Evolutionary conservation across 1,140 invertebrate genomes (phyloP).

Genomic region (Rhyzopertha dominica): DNA sequence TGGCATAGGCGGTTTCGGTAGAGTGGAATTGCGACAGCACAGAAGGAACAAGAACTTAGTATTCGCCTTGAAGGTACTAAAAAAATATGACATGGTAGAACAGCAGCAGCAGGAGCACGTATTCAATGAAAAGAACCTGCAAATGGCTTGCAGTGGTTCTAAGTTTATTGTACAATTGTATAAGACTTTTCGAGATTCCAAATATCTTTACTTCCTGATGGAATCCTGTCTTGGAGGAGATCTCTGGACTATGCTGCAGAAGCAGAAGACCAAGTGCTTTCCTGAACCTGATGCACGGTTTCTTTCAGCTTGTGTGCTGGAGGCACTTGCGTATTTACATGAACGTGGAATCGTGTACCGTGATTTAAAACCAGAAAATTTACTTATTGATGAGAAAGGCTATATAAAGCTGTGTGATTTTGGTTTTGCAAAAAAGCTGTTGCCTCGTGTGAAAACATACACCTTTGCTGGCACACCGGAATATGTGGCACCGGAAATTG

Average conservation of each 20-base stretch:
- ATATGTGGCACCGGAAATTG: conserved; percentile 90
- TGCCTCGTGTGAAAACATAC: conserved; percentile 79
- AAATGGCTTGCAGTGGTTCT: conserved; percentile 61
- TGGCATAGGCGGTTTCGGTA: conserved; percentile 89
- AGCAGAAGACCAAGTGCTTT: conserved; percentile 68
- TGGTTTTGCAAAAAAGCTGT: conserved; percentile 92
- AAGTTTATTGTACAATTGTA: conserved; percentile 65
- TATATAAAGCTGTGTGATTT: conserved; percentile 97
- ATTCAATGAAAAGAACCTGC: conserved; percentile 87
- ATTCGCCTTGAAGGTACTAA: conserved; percentile 87
- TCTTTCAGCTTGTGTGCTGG: conserved; percentile 85
- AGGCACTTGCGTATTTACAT: conserved; percentile 89
- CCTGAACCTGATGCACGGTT: conserved; percentile 82
- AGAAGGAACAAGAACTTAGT: conserved; percentile 58
- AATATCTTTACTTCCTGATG: conserved; percentile 96
- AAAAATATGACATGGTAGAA: conserved; percentile 88
- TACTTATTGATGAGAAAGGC: conserved; percentile 79
- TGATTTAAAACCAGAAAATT: conserved; percentile 93
- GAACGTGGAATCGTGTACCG: conserved; percentile 82
- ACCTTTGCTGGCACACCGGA: conserved; percentile 96
- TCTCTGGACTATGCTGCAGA: conserved; percentile 89
- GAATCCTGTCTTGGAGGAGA: conserved; percentile 96
- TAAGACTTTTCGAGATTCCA: conserved; percentile 89
- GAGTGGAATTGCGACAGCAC: conserved; percentile 72
- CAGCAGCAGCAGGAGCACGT: conserved; percentile 92